Evolutionary conservation across 1,140 invertebrate species (phyloP), one percentile per base, ranked within the genome.

Genomic region (Danaus melanippus): DNA sequence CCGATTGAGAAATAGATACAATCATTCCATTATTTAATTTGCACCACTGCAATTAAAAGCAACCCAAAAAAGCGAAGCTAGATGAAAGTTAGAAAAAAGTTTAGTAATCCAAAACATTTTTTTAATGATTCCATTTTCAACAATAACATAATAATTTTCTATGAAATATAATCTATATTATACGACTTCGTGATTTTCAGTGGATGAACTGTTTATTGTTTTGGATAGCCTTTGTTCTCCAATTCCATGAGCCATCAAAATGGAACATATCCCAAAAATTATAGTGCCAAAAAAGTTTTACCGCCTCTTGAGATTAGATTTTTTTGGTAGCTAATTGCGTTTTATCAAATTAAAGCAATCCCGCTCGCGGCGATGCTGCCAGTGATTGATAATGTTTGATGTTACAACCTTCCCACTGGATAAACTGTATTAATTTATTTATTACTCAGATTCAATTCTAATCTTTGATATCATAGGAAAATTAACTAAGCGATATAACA

Each of bases 241-340:
- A 60, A 67, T 64, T 52, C 69, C 66, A 62, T 66, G 54, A 69
- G 61, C 66, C 69, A 62, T 70, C 70, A 70, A 77, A 73, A 64
- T 74, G 74, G 70, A 75, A 68, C 70, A 61, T 62, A 67, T 62
- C 56, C 61, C 66, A 76, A 79, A 81, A 72, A 70, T 57, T 64
- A 65, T 68, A 67, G 68, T 64, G 71, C 66, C 66, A 78, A 79
- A 84, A 82, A 84, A 82, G 65, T 66, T 66, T 68, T 67, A 64
- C 76, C 66, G 76, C 71, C 73, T 79, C 68, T 66, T 66, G 65
- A 78, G 74, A 86, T 86, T 80, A 84, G 81, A 82, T 84, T 86
- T 80, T 77, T 75, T 81, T 86, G 81, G 83, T 86, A 86, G 81
- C 84, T 86, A 84, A 84, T 86, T 84, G 81, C 77, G 71, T 86